Evolutionary conservation across 2,797 vertebrate species (phyloP).

Genomic region (Scomberomorus guttatus): DNA sequence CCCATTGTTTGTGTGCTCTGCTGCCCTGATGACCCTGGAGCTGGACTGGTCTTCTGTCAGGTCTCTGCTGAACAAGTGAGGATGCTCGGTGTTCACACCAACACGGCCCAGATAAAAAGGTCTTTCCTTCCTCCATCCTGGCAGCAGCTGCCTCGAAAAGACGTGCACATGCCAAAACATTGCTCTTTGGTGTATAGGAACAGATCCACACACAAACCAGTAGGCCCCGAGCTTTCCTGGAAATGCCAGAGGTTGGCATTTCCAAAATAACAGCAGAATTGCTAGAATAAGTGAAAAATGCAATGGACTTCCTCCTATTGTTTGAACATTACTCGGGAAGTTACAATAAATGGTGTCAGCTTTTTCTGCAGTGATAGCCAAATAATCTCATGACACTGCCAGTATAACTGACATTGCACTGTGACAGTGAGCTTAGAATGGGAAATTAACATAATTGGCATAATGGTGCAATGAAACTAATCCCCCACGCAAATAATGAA

Average conservation of each 20-base stretch:
- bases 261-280: conserved; percentile 71
- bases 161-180: conserved; percentile 52
- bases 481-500: conserved; percentile 26
- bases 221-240: conserved; percentile 64
- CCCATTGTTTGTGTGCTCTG: conserved; percentile 39
- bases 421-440: conserved; percentile 22
- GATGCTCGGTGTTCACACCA: conserved; percentile 55
- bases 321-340: conserved; percentile 69
- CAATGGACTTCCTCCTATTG: conserved; percentile 79
- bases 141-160: conserved; percentile 70
- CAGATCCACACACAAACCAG: conserved; percentile 56
- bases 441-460: conserved; percentile 43
- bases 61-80: conserved; percentile 66
- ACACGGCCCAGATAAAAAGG: conserved; percentile 66
- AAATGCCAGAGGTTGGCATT: conserved; percentile 71
- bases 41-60: conserved; percentile 47
- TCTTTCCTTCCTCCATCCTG: conserved; percentile 78
- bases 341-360: conserved; percentile 69
- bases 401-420: conserved; percentile 47
- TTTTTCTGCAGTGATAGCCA: conserved; percentile 52
- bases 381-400: conserved; percentile 55
- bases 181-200: conserved; percentile 51
- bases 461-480: conserved; percentile 30
- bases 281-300: conserved; percentile 71
- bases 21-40: conserved; percentile 46